These are phyloP conservation scores for Phaedon cochleariae DNA, from an alignment of 2,888 invertebrate genomes.

Conservation along the genomic window DNA sequence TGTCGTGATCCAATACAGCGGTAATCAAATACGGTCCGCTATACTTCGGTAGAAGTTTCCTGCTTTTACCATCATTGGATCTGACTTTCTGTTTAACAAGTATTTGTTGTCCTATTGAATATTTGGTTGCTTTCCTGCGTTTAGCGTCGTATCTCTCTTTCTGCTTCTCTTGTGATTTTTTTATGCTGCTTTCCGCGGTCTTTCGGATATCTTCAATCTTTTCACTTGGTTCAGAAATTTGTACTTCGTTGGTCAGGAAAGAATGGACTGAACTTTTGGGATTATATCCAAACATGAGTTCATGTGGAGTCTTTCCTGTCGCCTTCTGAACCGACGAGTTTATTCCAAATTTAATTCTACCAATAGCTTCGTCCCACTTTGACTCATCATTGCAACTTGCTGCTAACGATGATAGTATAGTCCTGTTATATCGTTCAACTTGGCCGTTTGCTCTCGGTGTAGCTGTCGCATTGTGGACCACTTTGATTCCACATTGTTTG, in stretches of 20 bases:
- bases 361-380: constrained; percentile 48
- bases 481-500: constrained; percentile 31
- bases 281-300: constrained; percentile 28
- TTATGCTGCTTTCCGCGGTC: neutral
- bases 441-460: constrained; percentile 49
- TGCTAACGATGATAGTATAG: constrained; percentile 33
- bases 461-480: constrained; percentile 36
- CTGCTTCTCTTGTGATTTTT: neutral
- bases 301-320: constrained; percentile 31
- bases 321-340: no score
- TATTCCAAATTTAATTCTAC: no score
- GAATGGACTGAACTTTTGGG: neutral
- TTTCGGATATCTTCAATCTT: neutral
- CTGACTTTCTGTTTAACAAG: neutral
- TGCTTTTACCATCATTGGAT: neutral
- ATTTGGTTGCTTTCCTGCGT: constrained; percentile 37
- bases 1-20: neutral
- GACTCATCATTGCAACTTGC: constrained; percentile 40
- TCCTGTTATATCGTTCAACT: constrained; percentile 1
- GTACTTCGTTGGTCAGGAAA: neutral
- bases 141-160: constrained; percentile 12
- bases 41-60: neutral
- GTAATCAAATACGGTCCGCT: neutral
- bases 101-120: neutral
- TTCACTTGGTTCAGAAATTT: neutral